phyloP scores from a whole-genome alignment of 2,888 invertebrate species.

The Macrosoma leucophasiata region DNA sequence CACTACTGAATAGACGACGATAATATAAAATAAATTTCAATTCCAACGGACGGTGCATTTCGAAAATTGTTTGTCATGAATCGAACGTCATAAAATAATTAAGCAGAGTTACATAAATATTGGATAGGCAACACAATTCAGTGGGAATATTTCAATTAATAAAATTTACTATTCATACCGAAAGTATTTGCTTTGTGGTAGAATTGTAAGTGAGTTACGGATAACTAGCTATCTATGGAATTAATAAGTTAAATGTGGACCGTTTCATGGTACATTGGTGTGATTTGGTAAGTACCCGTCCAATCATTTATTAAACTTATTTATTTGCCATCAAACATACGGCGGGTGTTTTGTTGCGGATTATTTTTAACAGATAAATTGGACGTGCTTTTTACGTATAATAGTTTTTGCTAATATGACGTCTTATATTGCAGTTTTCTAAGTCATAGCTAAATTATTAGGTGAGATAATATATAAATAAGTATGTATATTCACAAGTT shows the following conservation, averaged over 20 bases:
- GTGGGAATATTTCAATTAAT: slow-evolving; percentile 37
- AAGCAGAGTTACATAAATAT: slow-evolving; percentile 33
- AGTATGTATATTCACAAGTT: too few relatives aligned
- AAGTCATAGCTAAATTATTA: too few relatives aligned
- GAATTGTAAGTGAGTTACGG: slow-evolving; percentile 22
- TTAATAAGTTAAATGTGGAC: slow-evolving; percentile 25
- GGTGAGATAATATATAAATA: too few relatives aligned
- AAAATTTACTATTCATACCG: slow-evolving; percentile 32
- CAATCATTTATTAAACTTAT: too few relatives aligned
- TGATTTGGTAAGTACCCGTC: too few relatives aligned
- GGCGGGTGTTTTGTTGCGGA: too few relatives aligned
- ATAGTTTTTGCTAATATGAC: too few relatives aligned
- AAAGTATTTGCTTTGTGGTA: slow-evolving; percentile 30
- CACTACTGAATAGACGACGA: slow-evolving; percentile 28
- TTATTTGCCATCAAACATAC: too few relatives aligned
- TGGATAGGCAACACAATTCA: slow-evolving; percentile 32
- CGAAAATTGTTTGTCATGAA: slow-evolving; percentile 33
- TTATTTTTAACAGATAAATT: too few relatives aligned
- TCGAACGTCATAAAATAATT: slow-evolving; percentile 36
- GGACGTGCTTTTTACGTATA: too few relatives aligned
- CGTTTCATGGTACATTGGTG: too few relatives aligned
- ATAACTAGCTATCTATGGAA: slow-evolving; percentile 23
- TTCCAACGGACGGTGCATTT: slow-evolving; percentile 27
- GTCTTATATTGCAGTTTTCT: too few relatives aligned
- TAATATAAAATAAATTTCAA: slow-evolving; percentile 28